Evolutionary conservation across 2,888 invertebrate species (phyloP), one percentile per base, ranked within the genome.

Genomic region (Drosophila vallismaia): DNA sequence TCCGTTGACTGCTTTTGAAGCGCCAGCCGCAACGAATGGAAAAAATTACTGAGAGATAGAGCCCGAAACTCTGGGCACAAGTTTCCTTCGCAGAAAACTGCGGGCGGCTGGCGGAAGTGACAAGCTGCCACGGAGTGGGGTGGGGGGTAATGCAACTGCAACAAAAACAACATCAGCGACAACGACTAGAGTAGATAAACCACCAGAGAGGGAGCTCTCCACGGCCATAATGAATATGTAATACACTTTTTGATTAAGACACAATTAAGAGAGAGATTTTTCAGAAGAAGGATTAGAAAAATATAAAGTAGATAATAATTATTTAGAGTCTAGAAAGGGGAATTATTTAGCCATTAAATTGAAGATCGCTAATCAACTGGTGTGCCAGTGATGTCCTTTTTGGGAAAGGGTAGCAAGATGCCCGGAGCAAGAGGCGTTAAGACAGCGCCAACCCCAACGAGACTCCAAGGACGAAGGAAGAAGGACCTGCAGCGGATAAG

Each of bases 1-100:
- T 85, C 82, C 86, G 82, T 58, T 51, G 71, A 62, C 82, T 79
- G 75, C 79, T 77, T 79, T 82, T 74, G 75, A 82, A 75, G 77
- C 70, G 62, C 70, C 44, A 56, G 68, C 79, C 77, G 69, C 75
- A 82, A 46, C 51, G 38, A 57, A 57, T 49, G 10, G 44, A 54
- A 45, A 48, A 36, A 46, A 63, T 14, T 53, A 51, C 36, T 31
- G 40, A 52, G 31, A 57, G 54, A 50, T 31, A 67, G 52, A 50
- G 29, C 45, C 54, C 57, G 63, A 71, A 71, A 62, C 62, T 64
- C 54, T 58, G 68, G 51, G 64, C 53, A 62, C 77, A 82, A 85
- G 82, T 79, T 85, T 71, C 74, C 56, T 70, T 71, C 57, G 45
- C 50, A 60, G 64, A 77, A 79, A 79, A 76, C 74, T 79, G 79